A percentile compares a stretch with the other conserved stretches of the same genome.
Conservation (phyloP, 2,888 invertebrate genomes). For the Dryobota labecula region DNA sequence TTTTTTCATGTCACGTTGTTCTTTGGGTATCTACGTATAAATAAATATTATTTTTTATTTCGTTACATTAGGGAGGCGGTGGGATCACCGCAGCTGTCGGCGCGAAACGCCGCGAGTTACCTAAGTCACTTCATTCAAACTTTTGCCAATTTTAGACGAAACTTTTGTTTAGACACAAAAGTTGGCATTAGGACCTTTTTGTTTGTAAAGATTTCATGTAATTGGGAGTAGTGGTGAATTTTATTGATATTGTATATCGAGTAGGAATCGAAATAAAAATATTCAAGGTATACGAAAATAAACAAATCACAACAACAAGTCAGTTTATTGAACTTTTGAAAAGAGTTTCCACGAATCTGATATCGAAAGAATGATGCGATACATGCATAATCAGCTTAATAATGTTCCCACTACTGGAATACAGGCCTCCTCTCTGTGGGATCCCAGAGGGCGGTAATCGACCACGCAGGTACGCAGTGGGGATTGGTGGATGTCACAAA, state of each 20-base stretch:
- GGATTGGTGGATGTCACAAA: no score
- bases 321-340: background rate
- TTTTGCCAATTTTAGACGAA: conserved; percentile 86
- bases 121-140: conserved; percentile 88
- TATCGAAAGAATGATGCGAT: background rate
- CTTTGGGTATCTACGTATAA: conserved; percentile 75
- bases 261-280: background rate
- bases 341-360: background rate
- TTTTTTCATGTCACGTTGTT: conserved; percentile 74
- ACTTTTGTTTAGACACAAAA: conserved; percentile 84
- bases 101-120: conserved; percentile 83
- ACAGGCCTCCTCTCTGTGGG: no score
- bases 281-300: background rate
- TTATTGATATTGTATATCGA: conserved; percentile 46
- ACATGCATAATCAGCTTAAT: no score
- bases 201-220: conserved; percentile 77
- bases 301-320: background rate
- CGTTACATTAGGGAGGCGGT: conserved; percentile 84
- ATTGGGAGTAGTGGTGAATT: conserved; percentile 77
- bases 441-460: no score
- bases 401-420: no score
- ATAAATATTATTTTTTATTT: conserved; percentile 86
- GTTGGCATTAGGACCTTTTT: conserved; percentile 81
- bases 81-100: conserved; percentile 88
- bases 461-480: no score